phyloP scores from a whole-genome alignment of 2,797 vertebrate genomes.

The Galago senegalensis region DNA sequence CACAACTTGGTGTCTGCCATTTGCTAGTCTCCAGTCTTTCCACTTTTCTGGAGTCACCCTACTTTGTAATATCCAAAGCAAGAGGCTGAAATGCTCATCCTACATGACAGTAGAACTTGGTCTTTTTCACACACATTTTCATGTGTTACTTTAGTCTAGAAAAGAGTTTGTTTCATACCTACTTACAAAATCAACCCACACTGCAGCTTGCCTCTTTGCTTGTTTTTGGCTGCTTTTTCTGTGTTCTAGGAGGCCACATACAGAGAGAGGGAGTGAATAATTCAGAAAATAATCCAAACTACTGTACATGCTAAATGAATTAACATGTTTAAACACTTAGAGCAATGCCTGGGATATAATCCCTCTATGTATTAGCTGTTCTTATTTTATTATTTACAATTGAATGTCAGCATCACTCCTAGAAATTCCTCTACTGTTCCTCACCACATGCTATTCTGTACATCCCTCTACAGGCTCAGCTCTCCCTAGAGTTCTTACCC shows the following conservation, averaged over 20 bases:
- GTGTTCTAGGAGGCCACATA: neutral
- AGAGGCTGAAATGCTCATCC: neutral
- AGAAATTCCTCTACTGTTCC: neutral
- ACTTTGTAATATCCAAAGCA: neutral
- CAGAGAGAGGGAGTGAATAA: neutral
- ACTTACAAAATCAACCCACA: neutral
- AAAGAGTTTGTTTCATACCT: neutral
- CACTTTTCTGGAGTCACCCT: neutral
- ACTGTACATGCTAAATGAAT: neutral
- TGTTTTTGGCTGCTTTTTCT: neutral
- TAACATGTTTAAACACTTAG: neutral
- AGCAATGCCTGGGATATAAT: neutral
- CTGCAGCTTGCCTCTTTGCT: constrained; percentile 13
- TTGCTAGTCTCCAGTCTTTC: neutral
- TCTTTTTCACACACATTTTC: neutral
- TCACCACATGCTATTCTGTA: neutral
- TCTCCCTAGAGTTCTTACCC: neutral
- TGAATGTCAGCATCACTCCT: neutral
- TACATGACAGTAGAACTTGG: neutral
- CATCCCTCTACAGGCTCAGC: neutral
- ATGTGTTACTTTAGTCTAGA: neutral
- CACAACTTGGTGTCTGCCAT: neutral
- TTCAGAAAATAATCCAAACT: neutral
- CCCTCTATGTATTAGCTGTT: neutral
- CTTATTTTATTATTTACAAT: neutral